Evolutionary conservation across 2,888 invertebrate species (phyloP).

Genomic region (Tipula vernalis): DNA sequence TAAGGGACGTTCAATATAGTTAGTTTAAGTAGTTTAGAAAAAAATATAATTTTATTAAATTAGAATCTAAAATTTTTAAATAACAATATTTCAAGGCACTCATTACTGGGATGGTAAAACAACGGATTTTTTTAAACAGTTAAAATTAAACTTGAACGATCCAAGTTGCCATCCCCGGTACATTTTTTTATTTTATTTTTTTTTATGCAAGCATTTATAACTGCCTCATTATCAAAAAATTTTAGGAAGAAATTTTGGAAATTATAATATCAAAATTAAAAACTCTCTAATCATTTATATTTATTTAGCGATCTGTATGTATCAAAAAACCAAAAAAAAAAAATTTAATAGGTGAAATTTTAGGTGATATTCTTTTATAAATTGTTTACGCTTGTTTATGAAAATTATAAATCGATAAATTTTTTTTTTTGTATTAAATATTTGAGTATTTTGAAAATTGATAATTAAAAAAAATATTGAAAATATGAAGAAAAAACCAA

Average conservation of each 20-base stretch:
- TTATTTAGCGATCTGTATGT: neutral
- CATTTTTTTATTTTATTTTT: neutral
- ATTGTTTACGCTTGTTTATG: neutral
- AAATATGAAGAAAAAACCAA: neutral
- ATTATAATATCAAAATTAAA: neutral
- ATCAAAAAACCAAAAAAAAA: neutral
- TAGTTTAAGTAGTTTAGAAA: neutral
- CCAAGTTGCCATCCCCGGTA: neutral
- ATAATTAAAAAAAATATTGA: neutral
- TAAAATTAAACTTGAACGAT: neutral
- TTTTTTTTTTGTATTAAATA: neutral
- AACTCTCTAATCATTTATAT: neutral
- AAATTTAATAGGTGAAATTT: neutral
- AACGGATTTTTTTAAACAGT: neutral
- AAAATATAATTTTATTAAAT: neutral
- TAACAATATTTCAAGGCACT: neutral
- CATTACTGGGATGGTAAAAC: neutral
- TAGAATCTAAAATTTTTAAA: neutral
- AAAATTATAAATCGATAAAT: neutral
- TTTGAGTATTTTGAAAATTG: neutral
- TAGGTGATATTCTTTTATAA: neutral
- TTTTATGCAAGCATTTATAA: neutral
- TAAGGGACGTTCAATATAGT: neutral
- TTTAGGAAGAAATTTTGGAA: neutral
- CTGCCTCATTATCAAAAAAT: neutral